These are phyloP conservation scores for Gastracanthus pulcherrimus DNA, from an alignment of 2,888 invertebrate species.

Conservation along the genomic window DNA sequence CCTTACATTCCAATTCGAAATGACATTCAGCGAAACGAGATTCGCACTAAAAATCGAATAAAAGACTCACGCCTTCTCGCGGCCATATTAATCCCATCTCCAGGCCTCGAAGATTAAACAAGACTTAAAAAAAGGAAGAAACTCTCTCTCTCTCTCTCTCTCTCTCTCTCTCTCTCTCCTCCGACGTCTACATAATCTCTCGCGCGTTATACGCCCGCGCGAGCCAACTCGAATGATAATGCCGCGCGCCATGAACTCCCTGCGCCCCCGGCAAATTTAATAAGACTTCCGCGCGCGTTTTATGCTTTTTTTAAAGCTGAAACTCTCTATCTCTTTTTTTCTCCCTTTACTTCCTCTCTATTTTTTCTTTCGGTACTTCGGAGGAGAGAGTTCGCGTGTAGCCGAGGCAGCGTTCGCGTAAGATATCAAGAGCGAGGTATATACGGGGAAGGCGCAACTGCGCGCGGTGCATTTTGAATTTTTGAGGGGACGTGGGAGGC, in stretches of 20 bases:
- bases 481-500: too few species aligned
- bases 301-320: too few species aligned
- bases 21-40: too few species aligned
- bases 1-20: too few species aligned
- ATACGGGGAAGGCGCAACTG: too few species aligned
- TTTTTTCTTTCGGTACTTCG: too few species aligned
- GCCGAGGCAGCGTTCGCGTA: too few species aligned
- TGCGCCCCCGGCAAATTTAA: neutral
- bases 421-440: too few species aligned
- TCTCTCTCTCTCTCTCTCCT: too few species aligned
- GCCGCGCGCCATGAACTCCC: neutral
- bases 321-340: neutral
- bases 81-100: neutral
- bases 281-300: neutral
- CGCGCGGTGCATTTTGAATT: too few species aligned
- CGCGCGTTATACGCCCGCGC: neutral
- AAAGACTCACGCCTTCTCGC: neutral
- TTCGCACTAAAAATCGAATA: neutral
- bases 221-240: neutral
- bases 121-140: neutral
- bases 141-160: neutral
- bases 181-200: too few species aligned
- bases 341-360: neutral
- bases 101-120: neutral
- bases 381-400: too few species aligned